Evolutionary conservation across 1,140 invertebrate species (phyloP).

Genomic region (Pygmarrhopalites habei): DNA sequence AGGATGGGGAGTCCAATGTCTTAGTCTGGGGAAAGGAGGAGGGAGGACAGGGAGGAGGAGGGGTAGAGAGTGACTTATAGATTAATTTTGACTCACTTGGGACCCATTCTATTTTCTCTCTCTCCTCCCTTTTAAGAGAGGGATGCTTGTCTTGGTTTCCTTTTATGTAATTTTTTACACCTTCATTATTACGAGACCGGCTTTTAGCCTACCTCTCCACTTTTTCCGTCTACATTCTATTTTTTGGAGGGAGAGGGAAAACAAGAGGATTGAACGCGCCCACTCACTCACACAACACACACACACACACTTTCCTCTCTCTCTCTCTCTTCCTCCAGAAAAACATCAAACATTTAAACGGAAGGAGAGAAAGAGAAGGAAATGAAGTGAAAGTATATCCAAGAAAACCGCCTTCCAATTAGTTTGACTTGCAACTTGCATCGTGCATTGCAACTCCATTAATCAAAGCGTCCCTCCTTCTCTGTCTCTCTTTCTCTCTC

Average conservation of each 20-base stretch:
- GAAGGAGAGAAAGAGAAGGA: not conserved
- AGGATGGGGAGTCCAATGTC: too few relatives aligned
- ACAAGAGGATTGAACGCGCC: not conserved
- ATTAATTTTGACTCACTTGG: conserved; percentile 20
- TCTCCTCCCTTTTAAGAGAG: conserved; percentile 1
- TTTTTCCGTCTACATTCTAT: too few relatives aligned
- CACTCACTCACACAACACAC: not conserved
- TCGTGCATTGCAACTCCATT: not conserved
- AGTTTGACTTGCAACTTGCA: not conserved
- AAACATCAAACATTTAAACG: not conserved
- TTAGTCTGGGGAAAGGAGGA: not conserved
- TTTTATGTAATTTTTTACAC: conserved; percentile 21
- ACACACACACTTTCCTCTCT: not conserved
- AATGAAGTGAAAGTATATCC: not conserved
- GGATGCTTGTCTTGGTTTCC: conserved; percentile 6
- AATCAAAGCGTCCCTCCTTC: not conserved
- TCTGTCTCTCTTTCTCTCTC: conserved; percentile 1
- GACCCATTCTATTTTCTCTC: conserved; percentile 22
- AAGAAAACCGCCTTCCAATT: not conserved
- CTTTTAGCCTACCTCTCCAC: too few relatives aligned
- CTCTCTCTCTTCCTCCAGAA: too few relatives aligned
- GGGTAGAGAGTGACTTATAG: conserved; percentile 11
- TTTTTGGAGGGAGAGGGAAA: not conserved
- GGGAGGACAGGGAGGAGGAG: not conserved
- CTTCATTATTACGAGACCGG: conserved; percentile 20